These are phyloP conservation scores for Leistus spinibarbis DNA, from an alignment of 2,888 invertebrate species.

Conservation along the genomic window DNA sequence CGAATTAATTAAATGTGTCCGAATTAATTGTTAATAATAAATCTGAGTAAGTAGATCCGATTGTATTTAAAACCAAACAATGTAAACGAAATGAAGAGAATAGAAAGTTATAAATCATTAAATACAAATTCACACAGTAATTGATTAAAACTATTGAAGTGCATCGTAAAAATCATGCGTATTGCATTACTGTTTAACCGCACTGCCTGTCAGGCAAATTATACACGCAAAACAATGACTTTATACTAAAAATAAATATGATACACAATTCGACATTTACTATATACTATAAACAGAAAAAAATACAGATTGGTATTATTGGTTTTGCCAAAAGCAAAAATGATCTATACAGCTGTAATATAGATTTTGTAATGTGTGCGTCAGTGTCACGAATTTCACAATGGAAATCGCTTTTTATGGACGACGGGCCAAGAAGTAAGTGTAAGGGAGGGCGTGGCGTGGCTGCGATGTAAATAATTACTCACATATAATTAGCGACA, in stretches of 20 bases:
- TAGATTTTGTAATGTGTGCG: background rate
- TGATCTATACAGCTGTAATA: background rate
- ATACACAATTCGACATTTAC: background rate
- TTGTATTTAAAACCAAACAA: background rate
- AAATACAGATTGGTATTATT: background rate
- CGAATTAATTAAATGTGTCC: no score
- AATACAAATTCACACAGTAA: background rate
- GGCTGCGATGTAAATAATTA: constrained; percentile 17
- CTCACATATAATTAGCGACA: constrained; percentile 32
- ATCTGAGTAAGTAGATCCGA: no score
- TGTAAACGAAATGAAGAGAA: background rate
- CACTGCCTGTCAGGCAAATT: background rate
- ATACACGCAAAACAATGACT: background rate
- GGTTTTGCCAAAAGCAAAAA: background rate
- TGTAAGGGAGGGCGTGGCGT: background rate
- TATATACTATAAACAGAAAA: no score
- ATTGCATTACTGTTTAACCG: background rate
- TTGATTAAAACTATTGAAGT: background rate
- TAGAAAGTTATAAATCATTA: background rate
- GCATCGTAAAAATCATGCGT: background rate
- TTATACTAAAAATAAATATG: background rate
- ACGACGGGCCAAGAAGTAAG: background rate
- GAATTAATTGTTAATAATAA: no score
- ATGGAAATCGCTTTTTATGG: background rate
- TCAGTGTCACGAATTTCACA: background rate